Evolutionary conservation across 2,113 vertebrate genomes (phyloP).

Genomic region (Macquaria ambigua): DNA sequence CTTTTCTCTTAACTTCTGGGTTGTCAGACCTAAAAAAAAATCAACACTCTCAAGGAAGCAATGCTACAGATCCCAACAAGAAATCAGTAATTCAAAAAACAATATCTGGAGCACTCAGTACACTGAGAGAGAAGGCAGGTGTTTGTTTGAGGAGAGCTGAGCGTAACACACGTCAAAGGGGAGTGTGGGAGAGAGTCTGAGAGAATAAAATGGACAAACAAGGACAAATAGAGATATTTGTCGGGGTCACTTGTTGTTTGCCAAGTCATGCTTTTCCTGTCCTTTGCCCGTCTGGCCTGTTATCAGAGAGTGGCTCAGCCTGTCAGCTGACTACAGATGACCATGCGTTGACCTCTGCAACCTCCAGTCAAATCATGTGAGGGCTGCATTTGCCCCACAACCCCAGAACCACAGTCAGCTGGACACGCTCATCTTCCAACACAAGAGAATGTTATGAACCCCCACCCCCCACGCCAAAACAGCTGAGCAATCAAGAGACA

Average conservation of each 20-base stretch:
- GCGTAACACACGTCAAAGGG: slow-evolving; percentile 8
- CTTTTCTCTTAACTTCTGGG: background rate
- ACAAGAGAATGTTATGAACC: background rate
- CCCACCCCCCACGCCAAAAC: background rate
- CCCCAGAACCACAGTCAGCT: slow-evolving; percentile 32
- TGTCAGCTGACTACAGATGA: slow-evolving; percentile 75
- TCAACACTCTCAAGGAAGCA: background rate
- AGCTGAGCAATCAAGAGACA: slow-evolving; percentile 14
- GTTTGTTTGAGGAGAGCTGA: background rate
- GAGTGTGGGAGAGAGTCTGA: slow-evolving; percentile 3
- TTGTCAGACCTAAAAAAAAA: background rate
- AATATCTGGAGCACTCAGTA: background rate
- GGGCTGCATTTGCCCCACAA: slow-evolving; percentile 20
- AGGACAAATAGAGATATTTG: slow-evolving; percentile 54
- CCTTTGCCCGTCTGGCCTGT: slow-evolving; percentile 81
- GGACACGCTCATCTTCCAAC: slow-evolving; percentile 24
- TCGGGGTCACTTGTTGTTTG: slow-evolving; percentile 74
- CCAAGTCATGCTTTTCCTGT: slow-evolving; percentile 67
- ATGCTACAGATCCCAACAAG: background rate
- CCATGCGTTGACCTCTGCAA: slow-evolving; percentile 64
- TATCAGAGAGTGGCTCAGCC: slow-evolving; percentile 63
- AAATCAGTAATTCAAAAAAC: slow-evolving; percentile 27
- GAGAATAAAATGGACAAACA: slow-evolving; percentile 32
- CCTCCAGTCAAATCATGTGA: slow-evolving; percentile 66
- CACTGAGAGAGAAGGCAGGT: background rate